Evolutionary conservation across 2,113 vertebrate genomes (phyloP).

Genomic region (Odocoileus virginianus): DNA sequence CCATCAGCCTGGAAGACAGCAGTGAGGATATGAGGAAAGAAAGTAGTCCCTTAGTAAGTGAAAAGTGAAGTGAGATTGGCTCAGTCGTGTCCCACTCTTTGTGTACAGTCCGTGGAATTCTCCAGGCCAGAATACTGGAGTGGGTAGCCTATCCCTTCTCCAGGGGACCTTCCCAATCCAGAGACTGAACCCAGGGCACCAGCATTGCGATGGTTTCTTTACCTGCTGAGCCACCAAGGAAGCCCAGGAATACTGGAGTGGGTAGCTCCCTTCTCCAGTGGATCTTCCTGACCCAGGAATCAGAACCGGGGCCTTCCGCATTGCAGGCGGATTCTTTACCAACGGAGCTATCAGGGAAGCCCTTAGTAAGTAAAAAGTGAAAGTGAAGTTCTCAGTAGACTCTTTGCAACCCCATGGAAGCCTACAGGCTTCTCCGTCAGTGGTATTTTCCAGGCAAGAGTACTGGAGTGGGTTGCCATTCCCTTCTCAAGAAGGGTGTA

Average conservation of each 20-base stretch:
- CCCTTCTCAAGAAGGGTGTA: background rate
- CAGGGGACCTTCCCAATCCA: background rate
- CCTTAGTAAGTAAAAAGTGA: background rate
- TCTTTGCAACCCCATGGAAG: background rate
- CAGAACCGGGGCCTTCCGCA: accelerated
- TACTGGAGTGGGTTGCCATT: background rate
- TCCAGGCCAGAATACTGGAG: no score
- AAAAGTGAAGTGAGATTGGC: background rate
- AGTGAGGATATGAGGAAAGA: background rate
- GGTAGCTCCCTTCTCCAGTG: background rate
- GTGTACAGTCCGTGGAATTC: background rate
- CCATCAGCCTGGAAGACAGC: background rate
- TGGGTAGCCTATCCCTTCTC: background rate
- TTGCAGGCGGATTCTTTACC: background rate
- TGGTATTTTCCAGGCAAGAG: background rate
- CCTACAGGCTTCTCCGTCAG: background rate
- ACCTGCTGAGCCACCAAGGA: background rate
- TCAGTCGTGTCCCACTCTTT: background rate
- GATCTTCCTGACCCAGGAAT: accelerated
- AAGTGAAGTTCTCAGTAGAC: background rate
- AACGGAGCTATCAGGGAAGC: background rate
- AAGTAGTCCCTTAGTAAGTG: background rate
- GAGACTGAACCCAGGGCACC: background rate
- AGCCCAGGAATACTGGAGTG: background rate
- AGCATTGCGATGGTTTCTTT: background rate